Percentiles rank a stretch among this genome's conserved stretches.
phyloP scores from a whole-genome alignment of 2,113 vertebrate genomes.

The Recurvirostra avosetta region DNA sequence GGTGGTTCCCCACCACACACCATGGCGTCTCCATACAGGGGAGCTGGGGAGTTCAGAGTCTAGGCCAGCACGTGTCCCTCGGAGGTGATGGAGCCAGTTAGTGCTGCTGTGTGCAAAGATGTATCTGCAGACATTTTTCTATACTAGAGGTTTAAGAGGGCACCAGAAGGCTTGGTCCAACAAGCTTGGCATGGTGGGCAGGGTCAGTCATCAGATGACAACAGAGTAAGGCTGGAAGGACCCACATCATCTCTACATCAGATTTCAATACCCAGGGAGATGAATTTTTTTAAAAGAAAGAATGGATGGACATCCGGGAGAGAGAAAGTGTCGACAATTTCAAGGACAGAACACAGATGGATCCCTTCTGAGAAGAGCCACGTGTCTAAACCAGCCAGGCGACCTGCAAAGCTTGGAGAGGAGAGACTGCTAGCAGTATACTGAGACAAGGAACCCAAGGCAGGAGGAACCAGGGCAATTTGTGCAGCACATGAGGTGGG shows the following conservation, averaged over 20 bases:
- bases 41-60: no score
- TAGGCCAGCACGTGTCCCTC: neutral
- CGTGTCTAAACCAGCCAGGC: neutral
- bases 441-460: neutral
- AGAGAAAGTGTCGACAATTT: neutral
- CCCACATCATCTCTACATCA: neutral
- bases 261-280: neutral
- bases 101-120: neutral
- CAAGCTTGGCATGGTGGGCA: neutral
- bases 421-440: neutral
- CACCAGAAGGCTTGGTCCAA: neutral
- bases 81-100: neutral
- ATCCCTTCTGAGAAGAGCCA: neutral
- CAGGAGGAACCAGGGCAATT: neutral
- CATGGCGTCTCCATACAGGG: neutral
- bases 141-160: neutral
- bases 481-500: neutral
- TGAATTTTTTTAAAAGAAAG: neutral
- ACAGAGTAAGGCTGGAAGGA: neutral
- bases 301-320: neutral
- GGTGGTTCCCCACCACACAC: accelerated
- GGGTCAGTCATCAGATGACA: neutral
- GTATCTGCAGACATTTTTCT: neutral
- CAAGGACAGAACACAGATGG: neutral
- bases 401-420: neutral